A percentile compares a stretch with the other conserved stretches of the same genome.
Conservation (phyloP, 2,888 invertebrate species). For the Eupsilia transversa region DNA sequence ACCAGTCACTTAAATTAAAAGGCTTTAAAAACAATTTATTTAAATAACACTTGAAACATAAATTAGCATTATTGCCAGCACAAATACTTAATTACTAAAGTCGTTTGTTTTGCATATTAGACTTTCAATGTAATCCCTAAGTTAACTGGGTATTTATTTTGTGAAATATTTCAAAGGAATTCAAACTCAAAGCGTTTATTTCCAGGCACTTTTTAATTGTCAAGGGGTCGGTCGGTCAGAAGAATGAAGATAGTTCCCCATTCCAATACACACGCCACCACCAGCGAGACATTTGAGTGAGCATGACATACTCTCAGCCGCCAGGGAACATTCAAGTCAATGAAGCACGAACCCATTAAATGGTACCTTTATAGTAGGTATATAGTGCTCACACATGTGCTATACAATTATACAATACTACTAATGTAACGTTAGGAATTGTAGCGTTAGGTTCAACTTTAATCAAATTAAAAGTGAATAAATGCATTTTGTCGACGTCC, state of each 20-base stretch:
- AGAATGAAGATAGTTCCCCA: too few relatives aligned
- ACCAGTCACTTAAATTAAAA: slow-evolving; percentile 43
- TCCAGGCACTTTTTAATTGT: too few relatives aligned
- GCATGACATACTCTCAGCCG: too few relatives aligned
- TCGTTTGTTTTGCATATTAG: slow-evolving; percentile 63
- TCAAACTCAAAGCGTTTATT: too few relatives aligned
- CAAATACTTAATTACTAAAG: slow-evolving; percentile 60
- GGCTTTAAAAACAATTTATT: slow-evolving; percentile 58
- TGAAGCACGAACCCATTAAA: too few relatives aligned
- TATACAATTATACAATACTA: too few relatives aligned
- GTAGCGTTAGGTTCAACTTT: slow-evolving; percentile 1
- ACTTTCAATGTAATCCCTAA: slow-evolving; percentile 58
- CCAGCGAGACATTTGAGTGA: too few relatives aligned
- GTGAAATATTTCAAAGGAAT: slow-evolving; percentile 23
- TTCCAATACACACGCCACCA: too few relatives aligned
- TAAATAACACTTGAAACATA: slow-evolving; percentile 61
- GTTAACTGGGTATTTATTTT: slow-evolving; percentile 51
- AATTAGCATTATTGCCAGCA: slow-evolving; percentile 59
- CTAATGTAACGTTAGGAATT: background rate
- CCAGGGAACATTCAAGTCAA: too few relatives aligned
- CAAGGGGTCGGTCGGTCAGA: too few relatives aligned
- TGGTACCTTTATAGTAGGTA: too few relatives aligned
- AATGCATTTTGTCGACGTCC: background rate
- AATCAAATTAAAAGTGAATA: slow-evolving; percentile 5
- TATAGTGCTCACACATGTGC: too few relatives aligned